A percentile compares a stretch with the other conserved stretches of the same genome.
Evolutionary conservation across 1,140 invertebrate species (phyloP).

Genomic region (Drosophila triauraria): DNA sequence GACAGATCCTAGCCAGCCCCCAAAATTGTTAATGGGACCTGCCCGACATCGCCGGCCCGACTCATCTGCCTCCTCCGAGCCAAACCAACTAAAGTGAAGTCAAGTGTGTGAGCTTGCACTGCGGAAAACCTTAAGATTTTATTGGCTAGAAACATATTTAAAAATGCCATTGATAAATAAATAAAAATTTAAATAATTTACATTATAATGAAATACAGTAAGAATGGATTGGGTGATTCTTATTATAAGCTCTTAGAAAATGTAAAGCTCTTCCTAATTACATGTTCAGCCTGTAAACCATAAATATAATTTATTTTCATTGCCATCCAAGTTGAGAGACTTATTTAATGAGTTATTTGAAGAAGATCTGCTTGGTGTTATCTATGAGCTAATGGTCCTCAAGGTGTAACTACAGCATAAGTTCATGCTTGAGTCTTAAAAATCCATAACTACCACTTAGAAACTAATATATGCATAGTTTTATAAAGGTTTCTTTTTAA

Average conservation of each 20-base stretch:
- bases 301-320: slow-evolving; percentile 1
- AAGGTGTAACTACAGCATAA: background rate
- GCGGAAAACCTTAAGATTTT: slow-evolving; percentile 1
- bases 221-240: too few relatives aligned
- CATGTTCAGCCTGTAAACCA: too few relatives aligned
- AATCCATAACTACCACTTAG: background rate
- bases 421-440: background rate
- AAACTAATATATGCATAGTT: background rate
- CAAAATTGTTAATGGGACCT: slow-evolving; percentile 76
- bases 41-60: slow-evolving; percentile 26
- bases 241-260: background rate
- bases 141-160: background rate
- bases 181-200: background rate
- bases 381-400: background rate
- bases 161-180: background rate
- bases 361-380: background rate
- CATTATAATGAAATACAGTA: too few relatives aligned
- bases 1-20: slow-evolving; percentile 67
- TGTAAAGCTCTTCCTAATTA: too few relatives aligned
- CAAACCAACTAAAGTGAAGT: slow-evolving; percentile 56
- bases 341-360: background rate
- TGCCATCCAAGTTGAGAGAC: background rate
- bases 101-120: slow-evolving; percentile 56
- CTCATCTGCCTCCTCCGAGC: background rate
- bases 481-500: background rate